Evolutionary conservation across 92 coral and sea anemone species (phyloP).

Genomic region (Zoanthus sociatus): DNA sequence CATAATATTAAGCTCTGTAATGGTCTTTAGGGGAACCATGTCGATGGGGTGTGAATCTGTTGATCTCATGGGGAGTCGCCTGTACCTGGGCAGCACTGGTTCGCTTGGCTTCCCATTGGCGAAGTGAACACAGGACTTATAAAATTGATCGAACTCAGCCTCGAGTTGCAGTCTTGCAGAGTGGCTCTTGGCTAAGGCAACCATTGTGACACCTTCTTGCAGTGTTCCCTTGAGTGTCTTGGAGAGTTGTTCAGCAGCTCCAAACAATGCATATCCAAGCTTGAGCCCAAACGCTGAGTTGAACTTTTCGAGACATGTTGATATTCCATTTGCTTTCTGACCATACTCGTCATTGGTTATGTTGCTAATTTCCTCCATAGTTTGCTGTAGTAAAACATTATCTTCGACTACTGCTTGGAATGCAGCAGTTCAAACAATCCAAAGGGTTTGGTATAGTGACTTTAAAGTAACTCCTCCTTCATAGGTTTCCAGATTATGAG

Average conservation of each 20-base stretch:
- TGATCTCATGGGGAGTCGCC: constrained; percentile 59
- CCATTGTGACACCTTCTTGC: constrained; percentile 53
- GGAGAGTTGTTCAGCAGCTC: constrained; percentile 29
- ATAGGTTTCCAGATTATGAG: too few relatives aligned
- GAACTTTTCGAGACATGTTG: neutral
- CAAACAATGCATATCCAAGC: constrained; percentile 16
- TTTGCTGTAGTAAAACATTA: too few relatives aligned
- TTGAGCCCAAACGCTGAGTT: constrained; percentile 19
- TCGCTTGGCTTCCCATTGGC: constrained; percentile 56
- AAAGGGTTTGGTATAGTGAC: too few relatives aligned
- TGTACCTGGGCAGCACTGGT: constrained; percentile 52
- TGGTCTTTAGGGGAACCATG: constrained; percentile 50
- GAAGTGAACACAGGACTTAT: constrained; percentile 4
- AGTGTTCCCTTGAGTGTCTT: constrained; percentile 43
- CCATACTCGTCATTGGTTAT: too few relatives aligned
- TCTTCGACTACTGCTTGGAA: too few relatives aligned
- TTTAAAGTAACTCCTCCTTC: too few relatives aligned
- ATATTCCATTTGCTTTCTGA: too few relatives aligned
- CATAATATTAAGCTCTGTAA: constrained; percentile 58
- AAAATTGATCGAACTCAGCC: constrained; percentile 39
- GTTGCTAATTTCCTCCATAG: too few relatives aligned
- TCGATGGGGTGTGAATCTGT: constrained; percentile 54
- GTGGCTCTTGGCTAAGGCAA: constrained; percentile 42
- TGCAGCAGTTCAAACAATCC: too few relatives aligned
- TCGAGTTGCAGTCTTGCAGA: constrained; percentile 43